Evolutionary conservation across 2,888 invertebrate species (phyloP).

Genomic region (Chaetoderma sp.): DNA sequence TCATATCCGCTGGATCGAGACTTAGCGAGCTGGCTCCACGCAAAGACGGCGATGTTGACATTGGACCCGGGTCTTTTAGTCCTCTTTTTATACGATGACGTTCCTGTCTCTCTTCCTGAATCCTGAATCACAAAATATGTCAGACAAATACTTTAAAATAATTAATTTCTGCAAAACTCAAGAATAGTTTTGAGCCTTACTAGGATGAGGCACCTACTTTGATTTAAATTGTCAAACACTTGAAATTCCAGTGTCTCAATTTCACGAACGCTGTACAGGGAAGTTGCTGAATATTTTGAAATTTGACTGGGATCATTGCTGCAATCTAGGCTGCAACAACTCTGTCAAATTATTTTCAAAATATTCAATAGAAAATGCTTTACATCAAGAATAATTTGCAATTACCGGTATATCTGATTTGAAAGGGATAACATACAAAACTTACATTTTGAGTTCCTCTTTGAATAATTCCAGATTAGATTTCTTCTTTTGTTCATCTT

Average conservation of each 20-base stretch:
- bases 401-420: neutral
- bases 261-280: no score
- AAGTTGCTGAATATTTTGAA: neutral
- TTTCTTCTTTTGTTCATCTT: slow-evolving; percentile 88
- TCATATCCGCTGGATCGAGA: neutral
- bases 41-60: neutral
- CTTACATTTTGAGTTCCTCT: slow-evolving; percentile 94
- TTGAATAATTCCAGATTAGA: slow-evolving; percentile 98
- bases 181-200: no score
- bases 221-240: no score
- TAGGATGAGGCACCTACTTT: no score
- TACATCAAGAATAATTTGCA: neutral
- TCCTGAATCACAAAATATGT: slow-evolving; percentile 73
- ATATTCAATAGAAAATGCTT: no score
- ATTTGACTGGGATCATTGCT: no score
- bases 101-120: slow-evolving; percentile 97
- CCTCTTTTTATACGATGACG: slow-evolving; percentile 82
- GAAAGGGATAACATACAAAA: slow-evolving; percentile 29
- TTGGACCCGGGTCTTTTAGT: slow-evolving; percentile 31
- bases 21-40: neutral
- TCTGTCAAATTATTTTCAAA: no score
- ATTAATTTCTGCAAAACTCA: neutral
- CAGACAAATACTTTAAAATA: neutral
- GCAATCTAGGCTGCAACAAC: no score
- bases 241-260: no score